Evolutionary conservation across 1,140 invertebrate species (phyloP), one percentile per base, ranked within the genome.

Genomic region (Hormaphis cornu): DNA sequence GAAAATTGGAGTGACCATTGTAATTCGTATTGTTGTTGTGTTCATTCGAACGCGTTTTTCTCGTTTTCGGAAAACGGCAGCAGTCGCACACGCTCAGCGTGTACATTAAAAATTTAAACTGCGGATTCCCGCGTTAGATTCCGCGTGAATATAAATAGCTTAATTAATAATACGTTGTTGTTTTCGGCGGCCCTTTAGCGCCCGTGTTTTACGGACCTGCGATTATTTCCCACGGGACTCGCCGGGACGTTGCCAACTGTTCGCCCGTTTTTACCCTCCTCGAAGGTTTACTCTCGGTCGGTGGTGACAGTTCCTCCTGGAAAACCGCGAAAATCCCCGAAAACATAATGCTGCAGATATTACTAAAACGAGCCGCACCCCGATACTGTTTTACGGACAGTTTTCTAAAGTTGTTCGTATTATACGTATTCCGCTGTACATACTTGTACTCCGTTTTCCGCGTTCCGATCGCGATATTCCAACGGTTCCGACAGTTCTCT

Each of bases 191-290:
- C 18, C 22, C n/a, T n/a, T n/a, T n/a, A n/a, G n/a, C 30, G 28
- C 42, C 18, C 54, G n/a, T n/a, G n/a, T 58, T 40, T 58, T 35
- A 35, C 12, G 20, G 14, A 58, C 40, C 18, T 7, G 44, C 44
- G 35, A 66, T 48, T 46, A 66, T 66, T 66, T 66, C 61, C 61
- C 61, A 35, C 20, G 61, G 61, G 61, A 66, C 30, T 63, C n/a
- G n/a, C 33, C 20, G 20, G 52, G 3, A 33, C 14, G 20, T 3
- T 37, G 22, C 20, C 54, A 40, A 58, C 54, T 40, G 53, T 58
- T 40, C n/a, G 35, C 20, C n/a, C n/a, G 14, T 37, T 56, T 53
- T 40, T 58, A 58, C 54, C 54, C 54, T 37, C 20, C 24, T 16
- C 35, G 22, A 58, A 58, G 33, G 24, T 37, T 37, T 58, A 37